Conservation (phyloP, 2,888 invertebrate genomes). For the Dilophus febrilis region DNA sequence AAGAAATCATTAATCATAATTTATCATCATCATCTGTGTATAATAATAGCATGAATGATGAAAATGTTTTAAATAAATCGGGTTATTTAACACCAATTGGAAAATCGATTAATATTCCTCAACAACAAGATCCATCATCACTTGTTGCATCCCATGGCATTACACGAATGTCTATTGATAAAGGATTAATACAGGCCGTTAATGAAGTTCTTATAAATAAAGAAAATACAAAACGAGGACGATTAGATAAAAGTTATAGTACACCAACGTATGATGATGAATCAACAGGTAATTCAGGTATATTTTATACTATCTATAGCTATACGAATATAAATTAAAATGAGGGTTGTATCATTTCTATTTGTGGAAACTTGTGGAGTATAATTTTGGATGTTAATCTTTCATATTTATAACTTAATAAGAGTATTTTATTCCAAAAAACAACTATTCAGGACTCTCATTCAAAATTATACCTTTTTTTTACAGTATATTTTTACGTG, state of each 20-base stretch:
- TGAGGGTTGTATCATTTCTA: conserved; percentile 5
- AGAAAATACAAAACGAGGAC: conserved; percentile 27
- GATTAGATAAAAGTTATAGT: conserved; percentile 62
- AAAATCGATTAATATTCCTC: no score
- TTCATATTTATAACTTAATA: no score
- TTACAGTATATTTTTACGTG: no score
- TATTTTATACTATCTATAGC: background rate
- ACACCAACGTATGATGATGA: conserved; percentile 59
- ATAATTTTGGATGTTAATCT: no score
- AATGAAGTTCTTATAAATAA: conserved; percentile 15
- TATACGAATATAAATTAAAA: background rate
- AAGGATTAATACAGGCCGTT: conserved; percentile 17
- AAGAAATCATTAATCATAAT: conserved; percentile 12
- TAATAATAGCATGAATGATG: background rate
- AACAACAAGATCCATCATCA: no score
- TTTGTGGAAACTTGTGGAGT: no score
- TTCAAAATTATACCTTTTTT: no score
- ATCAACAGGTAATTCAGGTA: conserved; percentile 29
- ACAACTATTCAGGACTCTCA: no score
- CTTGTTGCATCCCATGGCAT: background rate
- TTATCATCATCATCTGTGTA: background rate
- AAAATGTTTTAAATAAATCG: background rate
- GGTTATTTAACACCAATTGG: background rate
- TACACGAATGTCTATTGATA: conserved; percentile 1
- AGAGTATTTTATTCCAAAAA: no score